Percentiles rank a stretch among this genome's conserved stretches.
Conservation (phyloP, 2,113 vertebrate genomes). For the Muscicapa adusta region DNA sequence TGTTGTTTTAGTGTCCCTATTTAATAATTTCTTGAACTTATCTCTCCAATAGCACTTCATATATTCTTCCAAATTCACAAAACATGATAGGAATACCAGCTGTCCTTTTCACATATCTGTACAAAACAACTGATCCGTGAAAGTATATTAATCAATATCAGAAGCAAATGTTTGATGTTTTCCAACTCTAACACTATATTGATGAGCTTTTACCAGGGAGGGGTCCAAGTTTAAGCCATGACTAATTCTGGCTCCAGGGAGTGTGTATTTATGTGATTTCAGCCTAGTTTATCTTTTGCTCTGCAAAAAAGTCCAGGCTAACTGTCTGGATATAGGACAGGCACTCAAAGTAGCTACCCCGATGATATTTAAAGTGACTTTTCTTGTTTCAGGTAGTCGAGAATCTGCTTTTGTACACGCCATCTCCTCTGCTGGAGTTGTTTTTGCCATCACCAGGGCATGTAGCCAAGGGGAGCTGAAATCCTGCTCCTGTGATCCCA, state of each 20-base stretch:
- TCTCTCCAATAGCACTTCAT: constrained; percentile 18
- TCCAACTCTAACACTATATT: constrained; percentile 27
- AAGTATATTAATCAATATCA: constrained; percentile 44
- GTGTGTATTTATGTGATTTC: background rate
- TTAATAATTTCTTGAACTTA: constrained; percentile 33
- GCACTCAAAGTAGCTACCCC: background rate
- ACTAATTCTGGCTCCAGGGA: constrained; percentile 53
- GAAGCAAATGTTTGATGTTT: constrained; percentile 2
- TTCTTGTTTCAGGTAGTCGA: constrained; percentile 83
- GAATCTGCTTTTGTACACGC: constrained; percentile 94
- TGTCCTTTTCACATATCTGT: background rate
- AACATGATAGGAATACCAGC: background rate
- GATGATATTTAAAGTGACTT: background rate
- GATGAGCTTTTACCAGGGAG: constrained; percentile 55
- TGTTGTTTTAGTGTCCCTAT: background rate
- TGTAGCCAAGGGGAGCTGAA: constrained; percentile 94
- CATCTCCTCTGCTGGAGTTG: constrained; percentile 94
- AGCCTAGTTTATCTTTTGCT: constrained; percentile 41
- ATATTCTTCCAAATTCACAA: background rate
- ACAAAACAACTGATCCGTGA: background rate
- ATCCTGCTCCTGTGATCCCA: constrained; percentile 91
- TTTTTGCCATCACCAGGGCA: constrained; percentile 90
- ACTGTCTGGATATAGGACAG: background rate
- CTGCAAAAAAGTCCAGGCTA: background rate
- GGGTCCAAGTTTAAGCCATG: constrained; percentile 33